These are phyloP conservation scores for Tenualosa thibaudeaui DNA, from an alignment of 2,797 vertebrate genomes.

Conservation along the genomic window DNA sequence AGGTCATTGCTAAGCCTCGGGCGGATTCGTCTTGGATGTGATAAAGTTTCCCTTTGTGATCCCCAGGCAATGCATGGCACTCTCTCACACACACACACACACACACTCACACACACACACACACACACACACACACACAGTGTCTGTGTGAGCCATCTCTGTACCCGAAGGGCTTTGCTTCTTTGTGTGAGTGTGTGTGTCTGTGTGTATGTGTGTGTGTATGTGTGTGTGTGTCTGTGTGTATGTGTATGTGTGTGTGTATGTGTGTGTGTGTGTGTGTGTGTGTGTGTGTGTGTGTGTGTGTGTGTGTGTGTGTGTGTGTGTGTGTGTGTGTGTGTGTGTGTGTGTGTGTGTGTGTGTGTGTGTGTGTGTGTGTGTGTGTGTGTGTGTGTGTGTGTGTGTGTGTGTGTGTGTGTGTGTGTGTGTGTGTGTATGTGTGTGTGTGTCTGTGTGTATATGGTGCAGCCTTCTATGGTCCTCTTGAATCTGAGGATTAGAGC, in stretches of 20 bases:
- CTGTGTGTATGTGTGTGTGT: not conserved
- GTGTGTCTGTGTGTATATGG: not conserved
- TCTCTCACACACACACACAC: not conserved
- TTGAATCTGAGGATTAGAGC: too few relatives aligned
- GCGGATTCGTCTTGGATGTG: slow-evolving; percentile 53
- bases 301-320: not conserved
- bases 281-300: not conserved
- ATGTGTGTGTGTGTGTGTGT: not conserved
- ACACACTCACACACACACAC: not conserved
- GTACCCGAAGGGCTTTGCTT: too few relatives aligned
- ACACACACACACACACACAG: too few relatives aligned
- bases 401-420: not conserved
- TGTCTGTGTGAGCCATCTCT: too few relatives aligned
- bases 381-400: not conserved
- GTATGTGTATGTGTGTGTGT: not conserved
- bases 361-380: not conserved
- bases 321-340: not conserved
- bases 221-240: not conserved
- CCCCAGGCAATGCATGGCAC: not conserved
- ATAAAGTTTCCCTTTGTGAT: slow-evolving; percentile 19
- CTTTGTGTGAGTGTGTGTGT: not conserved
- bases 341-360: not conserved
- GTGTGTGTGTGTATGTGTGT: not conserved
- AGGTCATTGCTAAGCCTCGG: slow-evolving; percentile 63
- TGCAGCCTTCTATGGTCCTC: too few relatives aligned